Conservation (phyloP, 2,888 invertebrate genomes). For the Amphipoea oculea region DNA sequence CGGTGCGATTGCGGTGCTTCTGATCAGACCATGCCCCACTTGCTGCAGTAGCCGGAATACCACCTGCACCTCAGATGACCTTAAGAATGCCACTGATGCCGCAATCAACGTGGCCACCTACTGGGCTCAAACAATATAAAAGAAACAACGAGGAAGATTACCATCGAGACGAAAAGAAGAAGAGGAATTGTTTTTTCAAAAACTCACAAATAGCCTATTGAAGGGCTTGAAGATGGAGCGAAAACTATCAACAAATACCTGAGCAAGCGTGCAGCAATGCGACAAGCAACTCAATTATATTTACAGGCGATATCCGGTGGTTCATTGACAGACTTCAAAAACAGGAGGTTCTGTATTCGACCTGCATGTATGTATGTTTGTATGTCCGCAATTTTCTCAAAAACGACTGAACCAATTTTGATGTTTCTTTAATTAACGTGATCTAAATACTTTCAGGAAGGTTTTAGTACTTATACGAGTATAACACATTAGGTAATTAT, state of each 20-base stretch:
- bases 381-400: too few relatives aligned
- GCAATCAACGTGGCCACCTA: background rate
- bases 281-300: background rate
- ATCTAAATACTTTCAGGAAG: too few relatives aligned
- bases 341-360: too few relatives aligned
- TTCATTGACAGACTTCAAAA: too few relatives aligned
- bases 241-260: background rate
- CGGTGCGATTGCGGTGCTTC: background rate
- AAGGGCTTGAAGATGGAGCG: background rate
- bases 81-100: background rate
- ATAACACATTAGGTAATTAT: too few relatives aligned
- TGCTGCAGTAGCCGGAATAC: background rate
- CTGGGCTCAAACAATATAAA: background rate
- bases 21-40: background rate
- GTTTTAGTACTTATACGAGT: too few relatives aligned
- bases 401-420: too few relatives aligned
- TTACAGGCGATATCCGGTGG: background rate
- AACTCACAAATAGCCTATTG: background rate
- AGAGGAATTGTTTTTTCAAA: background rate
- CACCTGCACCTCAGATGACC: background rate
- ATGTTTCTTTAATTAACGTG: too few relatives aligned
- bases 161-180: too few relatives aligned
- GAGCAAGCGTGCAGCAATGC: background rate
- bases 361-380: too few relatives aligned
- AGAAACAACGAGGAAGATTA: too few relatives aligned